Conservation (phyloP, 2,113 vertebrate genomes). For the Micromys minutus region DNA sequence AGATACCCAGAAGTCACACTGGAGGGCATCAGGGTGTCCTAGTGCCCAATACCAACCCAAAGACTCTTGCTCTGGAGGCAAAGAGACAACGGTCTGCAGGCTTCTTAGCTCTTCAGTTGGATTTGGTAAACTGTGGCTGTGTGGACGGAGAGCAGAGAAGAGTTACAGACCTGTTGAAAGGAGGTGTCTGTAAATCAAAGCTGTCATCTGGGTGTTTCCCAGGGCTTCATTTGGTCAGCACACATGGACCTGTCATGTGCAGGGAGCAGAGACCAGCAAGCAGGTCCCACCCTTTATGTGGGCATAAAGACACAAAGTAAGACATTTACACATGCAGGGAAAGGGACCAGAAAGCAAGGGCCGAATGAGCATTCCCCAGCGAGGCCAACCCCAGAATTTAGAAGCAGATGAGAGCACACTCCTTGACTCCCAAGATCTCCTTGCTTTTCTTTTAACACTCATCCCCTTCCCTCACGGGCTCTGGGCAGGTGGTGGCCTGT, state of each 20-base stretch:
- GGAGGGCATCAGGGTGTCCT: neutral
- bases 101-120: neutral
- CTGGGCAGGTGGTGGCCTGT: neutral
- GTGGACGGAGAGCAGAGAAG: neutral
- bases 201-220: neutral
- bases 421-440: neutral
- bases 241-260: fast-evolving
- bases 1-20: neutral
- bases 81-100: neutral
- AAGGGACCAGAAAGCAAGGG: neutral
- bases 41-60: neutral
- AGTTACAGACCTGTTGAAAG: neutral
- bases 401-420: neutral
- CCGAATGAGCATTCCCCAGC: too few relatives aligned
- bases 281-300: neutral
- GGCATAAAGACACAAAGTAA: neutral
- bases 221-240: neutral
- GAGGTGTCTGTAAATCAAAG: slow-evolving; percentile 11
- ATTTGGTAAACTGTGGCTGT: neutral
- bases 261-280: neutral
- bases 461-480: neutral
- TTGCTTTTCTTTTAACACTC: neutral
- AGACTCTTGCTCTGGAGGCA: neutral
- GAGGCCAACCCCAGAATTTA: neutral
- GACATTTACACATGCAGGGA: neutral